phyloP scores from a whole-genome alignment of 2,797 vertebrate genomes.

The Mallotus villosus region DNA sequence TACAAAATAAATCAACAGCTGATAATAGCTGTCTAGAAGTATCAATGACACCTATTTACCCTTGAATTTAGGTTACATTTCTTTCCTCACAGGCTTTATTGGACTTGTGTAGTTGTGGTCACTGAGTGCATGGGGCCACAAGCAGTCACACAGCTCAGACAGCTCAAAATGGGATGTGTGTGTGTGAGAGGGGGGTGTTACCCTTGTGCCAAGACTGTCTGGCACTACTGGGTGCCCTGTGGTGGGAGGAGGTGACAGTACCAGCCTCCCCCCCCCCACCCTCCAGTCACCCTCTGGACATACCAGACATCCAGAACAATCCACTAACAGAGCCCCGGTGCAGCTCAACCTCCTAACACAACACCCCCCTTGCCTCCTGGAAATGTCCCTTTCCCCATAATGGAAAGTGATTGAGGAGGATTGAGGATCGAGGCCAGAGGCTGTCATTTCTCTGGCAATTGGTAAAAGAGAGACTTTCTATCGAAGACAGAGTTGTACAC shows the following conservation, averaged over 20 bases:
- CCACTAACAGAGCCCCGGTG: conserved; percentile 38
- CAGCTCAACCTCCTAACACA: conserved; percentile 44
- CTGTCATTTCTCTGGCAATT: background rate
- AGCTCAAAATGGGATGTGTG: no score
- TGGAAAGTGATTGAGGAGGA: background rate
- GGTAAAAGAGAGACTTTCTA: conserved; percentile 1
- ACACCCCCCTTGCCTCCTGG: conserved; percentile 11
- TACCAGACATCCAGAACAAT: conserved; percentile 36
- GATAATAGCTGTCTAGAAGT: no score
- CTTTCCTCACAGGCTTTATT: no score
- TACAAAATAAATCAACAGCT: no score
- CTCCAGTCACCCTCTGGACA: background rate
- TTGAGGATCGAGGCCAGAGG: background rate
- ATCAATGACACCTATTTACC: no score
- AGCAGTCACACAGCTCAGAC: no score
- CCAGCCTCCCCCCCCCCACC: background rate
- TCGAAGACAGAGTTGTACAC: background rate
- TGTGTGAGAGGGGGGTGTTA: background rate
- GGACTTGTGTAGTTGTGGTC: no score
- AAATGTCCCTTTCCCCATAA: conserved; percentile 12
- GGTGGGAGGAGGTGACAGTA: no score
- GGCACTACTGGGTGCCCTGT: background rate
- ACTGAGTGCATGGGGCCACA: no score
- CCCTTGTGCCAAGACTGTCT: background rate
- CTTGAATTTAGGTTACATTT: no score